Evolutionary conservation across 2,888 invertebrate genomes (phyloP), one percentile per base, ranked within the genome.

Genomic region (Schizotus pectinicornis): DNA sequence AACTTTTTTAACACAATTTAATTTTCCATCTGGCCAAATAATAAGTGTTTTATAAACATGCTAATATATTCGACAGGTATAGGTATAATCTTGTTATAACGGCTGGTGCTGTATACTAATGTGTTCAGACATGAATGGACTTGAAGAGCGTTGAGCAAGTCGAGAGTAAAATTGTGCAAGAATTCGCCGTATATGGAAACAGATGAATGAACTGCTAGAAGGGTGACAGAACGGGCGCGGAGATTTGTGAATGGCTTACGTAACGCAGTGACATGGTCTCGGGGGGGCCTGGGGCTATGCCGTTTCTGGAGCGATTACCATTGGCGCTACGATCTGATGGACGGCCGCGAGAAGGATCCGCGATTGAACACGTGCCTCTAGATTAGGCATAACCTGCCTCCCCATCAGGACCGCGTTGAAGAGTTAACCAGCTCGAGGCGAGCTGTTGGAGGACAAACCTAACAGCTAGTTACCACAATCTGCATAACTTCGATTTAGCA

Each of bases 111-210:
- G 59, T 59, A 50, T 54, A 42, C 45, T 56, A 60, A 60, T 60
- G 60, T 48, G 47, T 60, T 56, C 45, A 50, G 56, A 60, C 56
- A 60, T 60, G 59, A 60, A 60, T 60, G 59, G 56, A 48, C 55
- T 60, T 60, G 50, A 53, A 45, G 48, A 48, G 42, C 45, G 54
- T 59, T 59, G 55, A 51, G 59, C 47, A 59, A 59, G 59, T 32
- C 13, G 61, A 60, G 68, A 69, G 70, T 72, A 70, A 71, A 74
- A 72, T 75, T 75, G 74, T 71, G 74, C 71, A 75, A 75, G 72
- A 73, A 67, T 62, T 62, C 61, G 61, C 74, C 73, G 64, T 73
- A 71, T 74, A 74, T 69, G 73, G 74, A 57, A 61, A 67, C 66
- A 67, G 69, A 73, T 74, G 73, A 74, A 74, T 74, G 74, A 72